Base-by-base conservation (phyloP, 2,797 vertebrate species). In the Spinibarbus caldwelli region DNA sequence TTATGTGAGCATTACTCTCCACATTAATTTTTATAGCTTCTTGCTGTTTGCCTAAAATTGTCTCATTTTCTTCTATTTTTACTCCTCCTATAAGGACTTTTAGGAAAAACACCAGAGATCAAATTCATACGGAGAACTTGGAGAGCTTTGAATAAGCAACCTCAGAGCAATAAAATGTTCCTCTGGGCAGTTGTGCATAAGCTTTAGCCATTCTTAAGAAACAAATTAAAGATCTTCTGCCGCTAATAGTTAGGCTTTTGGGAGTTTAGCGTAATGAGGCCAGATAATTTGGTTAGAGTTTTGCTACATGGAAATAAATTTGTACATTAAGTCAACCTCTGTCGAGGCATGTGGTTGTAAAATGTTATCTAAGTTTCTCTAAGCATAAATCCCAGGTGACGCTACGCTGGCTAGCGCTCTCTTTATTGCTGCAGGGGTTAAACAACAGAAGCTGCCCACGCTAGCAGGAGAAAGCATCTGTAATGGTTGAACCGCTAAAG, bases 151-250 rank as follows among this genome's bases (percentile, higher is more conserved):
- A 80, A 68, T 34, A 19, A 52, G 31, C 43, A 68, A 66, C 29
- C 43, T 72, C 38, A 43, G 57, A 80, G 59, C 36, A 62, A 45
- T 34, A 67, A 64, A 29, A 36, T 31, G 10, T 52, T 80, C 64
- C 78, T 68, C 45, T 67, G 45, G 64, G 64, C 64, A 80, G 64
- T 49, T 80, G 43, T 80, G 45, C 21, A 26, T 45, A 49, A 45
- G 57, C 38, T 29, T 64, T 83, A 75, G 21, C 81, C 54, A 83
- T 82, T 87, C 88, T 86, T 88, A 87, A 80, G 91, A 90, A 88
- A 88, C 89, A 90, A 92, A 93, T 93, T 93, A 93, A 92, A 92
- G 88, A 83, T 88, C 90, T 91, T 93, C 93, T 94, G 92, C 90
- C 80, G 73, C 90, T 94, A 94, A 94, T 94, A 92, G 93, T 83